These are phyloP conservation scores for Parazoanthus swiftii DNA, from an alignment of 92 coral and sea anemone genomes.

Conservation along the genomic window DNA sequence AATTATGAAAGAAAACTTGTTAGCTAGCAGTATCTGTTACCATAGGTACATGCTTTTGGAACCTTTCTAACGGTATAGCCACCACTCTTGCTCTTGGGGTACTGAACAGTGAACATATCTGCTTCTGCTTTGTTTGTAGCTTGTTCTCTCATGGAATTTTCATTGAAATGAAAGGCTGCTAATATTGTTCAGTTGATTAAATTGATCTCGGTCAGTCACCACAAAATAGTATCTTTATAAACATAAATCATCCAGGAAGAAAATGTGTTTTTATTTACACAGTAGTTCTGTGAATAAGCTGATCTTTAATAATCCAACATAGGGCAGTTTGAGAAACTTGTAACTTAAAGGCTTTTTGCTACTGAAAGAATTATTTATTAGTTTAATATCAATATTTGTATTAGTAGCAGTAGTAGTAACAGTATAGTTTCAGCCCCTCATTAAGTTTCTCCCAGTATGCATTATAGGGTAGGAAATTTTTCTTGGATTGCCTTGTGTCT, in stretches of 20 bases:
- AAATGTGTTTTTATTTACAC: no score
- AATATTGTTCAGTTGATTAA: conserved; percentile 28
- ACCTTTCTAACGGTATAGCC: conserved; percentile 49
- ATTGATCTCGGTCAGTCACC: neutral
- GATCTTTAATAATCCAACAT: no score
- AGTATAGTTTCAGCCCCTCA: neutral
- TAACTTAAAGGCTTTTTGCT: no score
- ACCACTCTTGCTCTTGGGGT: conserved; percentile 48
- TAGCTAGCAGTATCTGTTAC: conserved; percentile 9
- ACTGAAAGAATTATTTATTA: no score
- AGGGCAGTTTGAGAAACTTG: no score
- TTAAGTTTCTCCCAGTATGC: neutral
- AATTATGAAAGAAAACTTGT: neutral
- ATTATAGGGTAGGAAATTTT: conserved; percentile 5
- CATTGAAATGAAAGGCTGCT: conserved; percentile 54
- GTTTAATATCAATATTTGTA: neutral
- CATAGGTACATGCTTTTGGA: conserved; percentile 46
- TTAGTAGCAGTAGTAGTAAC: neutral
- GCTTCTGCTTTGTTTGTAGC: conserved; percentile 34
- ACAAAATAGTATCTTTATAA: no score
- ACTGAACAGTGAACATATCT: conserved; percentile 27
- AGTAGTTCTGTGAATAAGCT: no score
- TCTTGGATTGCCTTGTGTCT: neutral
- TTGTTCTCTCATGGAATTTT: conserved; percentile 43
- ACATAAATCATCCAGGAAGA: no score